Percentiles rank a stretch among this genome's conserved stretches.
phyloP scores from a whole-genome alignment of 2,113 vertebrate species.

The Epinephelus cyanopodus region DNA sequence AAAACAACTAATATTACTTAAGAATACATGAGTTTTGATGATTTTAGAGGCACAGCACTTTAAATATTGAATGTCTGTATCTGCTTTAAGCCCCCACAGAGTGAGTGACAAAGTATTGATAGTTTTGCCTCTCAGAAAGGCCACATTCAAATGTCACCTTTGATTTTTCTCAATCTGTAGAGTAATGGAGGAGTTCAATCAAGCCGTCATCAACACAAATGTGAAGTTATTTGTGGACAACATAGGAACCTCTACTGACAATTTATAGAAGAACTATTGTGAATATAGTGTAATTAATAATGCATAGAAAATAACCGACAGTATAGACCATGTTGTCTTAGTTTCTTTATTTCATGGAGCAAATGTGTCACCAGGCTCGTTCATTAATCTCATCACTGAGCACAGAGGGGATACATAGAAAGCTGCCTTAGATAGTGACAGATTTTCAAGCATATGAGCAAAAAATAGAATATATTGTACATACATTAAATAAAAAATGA shows the following conservation, averaged over 20 bases:
- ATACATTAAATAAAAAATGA: not conserved
- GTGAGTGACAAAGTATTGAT: too few species aligned
- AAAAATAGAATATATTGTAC: not conserved
- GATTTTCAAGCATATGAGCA: not conserved
- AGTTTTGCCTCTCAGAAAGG: too few species aligned
- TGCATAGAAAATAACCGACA: not conserved
- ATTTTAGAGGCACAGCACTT: too few species aligned
- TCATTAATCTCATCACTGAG: slow-evolving; percentile 40
- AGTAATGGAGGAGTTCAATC: not conserved
- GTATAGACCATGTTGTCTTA: not conserved
- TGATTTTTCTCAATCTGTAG: too few species aligned
- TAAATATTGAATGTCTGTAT: too few species aligned
- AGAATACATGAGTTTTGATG: too few species aligned
- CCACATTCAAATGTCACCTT: too few species aligned
- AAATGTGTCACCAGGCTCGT: not conserved
- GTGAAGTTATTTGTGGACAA: not conserved
- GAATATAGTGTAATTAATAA: not conserved
- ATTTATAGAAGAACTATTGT: too few species aligned
- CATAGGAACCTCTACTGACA: not conserved
- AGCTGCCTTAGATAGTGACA: not conserved
- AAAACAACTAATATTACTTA: too few species aligned
- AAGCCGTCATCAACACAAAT: not conserved
- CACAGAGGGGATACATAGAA: slow-evolving; percentile 14
- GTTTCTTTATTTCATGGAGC: not conserved
- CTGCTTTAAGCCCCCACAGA: too few species aligned